phyloP scores from a whole-genome alignment of 1,140 invertebrate species.

The Drosophila sp. region DNA sequence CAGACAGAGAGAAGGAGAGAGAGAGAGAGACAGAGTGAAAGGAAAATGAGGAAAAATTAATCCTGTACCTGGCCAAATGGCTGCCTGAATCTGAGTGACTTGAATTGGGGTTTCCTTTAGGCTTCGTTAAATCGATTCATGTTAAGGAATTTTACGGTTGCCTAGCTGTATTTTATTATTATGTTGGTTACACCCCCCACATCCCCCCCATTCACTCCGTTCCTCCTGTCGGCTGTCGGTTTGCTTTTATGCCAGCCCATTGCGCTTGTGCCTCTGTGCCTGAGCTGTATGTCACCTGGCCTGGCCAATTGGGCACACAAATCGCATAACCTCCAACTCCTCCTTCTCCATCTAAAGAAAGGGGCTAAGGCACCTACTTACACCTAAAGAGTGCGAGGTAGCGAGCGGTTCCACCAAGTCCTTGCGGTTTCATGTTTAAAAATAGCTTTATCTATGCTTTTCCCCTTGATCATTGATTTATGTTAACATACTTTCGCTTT shows the following conservation, averaged over 20 bases:
- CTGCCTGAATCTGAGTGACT: slow-evolving; percentile 55
- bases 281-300: slow-evolving; percentile 32
- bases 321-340: slow-evolving; percentile 7
- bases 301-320: slow-evolving; percentile 70
- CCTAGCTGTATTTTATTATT: slow-evolving; percentile 80
- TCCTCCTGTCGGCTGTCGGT: slow-evolving; percentile 4
- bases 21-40: background rate
- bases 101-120: slow-evolving; percentile 38
- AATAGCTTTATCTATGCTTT: slow-evolving; percentile 58
- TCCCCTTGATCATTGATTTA: slow-evolving; percentile 67
- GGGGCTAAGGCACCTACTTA: slow-evolving; percentile 20
- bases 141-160: slow-evolving; percentile 76
- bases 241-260: slow-evolving; percentile 8
- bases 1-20: background rate
- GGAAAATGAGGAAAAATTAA: slow-evolving; percentile 4
- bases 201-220: too few relatives aligned
- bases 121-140: slow-evolving; percentile 79
- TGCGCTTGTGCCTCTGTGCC: slow-evolving; percentile 6
- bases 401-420: slow-evolving; percentile 21
- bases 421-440: slow-evolving; percentile 63
- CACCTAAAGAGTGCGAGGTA: slow-evolving; percentile 15
- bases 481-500: slow-evolving; percentile 79
- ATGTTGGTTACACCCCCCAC: slow-evolving; percentile 40
- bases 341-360: background rate
- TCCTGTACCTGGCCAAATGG: slow-evolving; percentile 55